A percentile compares a stretch with the other conserved stretches of the same genome.
Evolutionary conservation across 2,797 vertebrate species (phyloP).

Genomic region (Chloroceryle inda): DNA sequence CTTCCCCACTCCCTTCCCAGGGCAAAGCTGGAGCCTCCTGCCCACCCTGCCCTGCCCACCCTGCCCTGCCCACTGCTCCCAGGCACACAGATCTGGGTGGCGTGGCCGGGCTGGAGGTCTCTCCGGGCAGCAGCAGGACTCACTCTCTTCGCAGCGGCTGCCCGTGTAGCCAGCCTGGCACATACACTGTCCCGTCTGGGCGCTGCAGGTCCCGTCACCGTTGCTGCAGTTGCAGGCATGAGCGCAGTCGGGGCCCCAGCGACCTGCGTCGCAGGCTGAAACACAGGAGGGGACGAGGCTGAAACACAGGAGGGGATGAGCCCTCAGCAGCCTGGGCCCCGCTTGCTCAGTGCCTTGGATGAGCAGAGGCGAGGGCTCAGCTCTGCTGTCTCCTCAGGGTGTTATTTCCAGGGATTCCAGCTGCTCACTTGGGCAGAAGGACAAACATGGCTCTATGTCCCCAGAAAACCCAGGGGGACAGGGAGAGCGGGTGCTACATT

Average conservation of each 20-base stretch:
- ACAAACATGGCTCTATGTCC: fast-evolving
- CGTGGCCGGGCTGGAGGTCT: no score
- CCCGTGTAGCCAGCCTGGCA: conserved; percentile 91
- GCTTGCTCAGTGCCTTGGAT: fast-evolving
- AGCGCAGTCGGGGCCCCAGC: conserved; percentile 88
- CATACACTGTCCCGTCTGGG: conserved; percentile 85
- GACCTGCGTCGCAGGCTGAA: conserved; percentile 88
- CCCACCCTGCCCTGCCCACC: fast-evolving
- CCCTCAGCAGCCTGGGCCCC: background rate
- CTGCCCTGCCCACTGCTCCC: fast-evolving
- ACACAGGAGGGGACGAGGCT: background rate
- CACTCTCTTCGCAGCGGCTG: conserved; percentile 86
- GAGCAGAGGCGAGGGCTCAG: fast-evolving
- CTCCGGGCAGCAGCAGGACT: conserved; percentile 33
- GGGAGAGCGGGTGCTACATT: fast-evolving
- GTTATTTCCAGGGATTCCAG: fast-evolving
- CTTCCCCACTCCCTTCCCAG: fast-evolving
- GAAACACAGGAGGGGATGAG: background rate
- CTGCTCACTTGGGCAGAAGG: fast-evolving
- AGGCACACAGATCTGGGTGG: fast-evolving
- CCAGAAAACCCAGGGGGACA: fast-evolving
- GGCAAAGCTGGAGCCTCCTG: background rate
- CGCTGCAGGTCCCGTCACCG: conserved; percentile 85
- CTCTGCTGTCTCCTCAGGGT: fast-evolving
- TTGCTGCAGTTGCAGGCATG: conserved; percentile 87